Percentiles rank a stretch among this genome's conserved stretches.
Evolutionary conservation across 2,797 vertebrate genomes (phyloP).

Genomic region (Oreonectes daqikongensis): DNA sequence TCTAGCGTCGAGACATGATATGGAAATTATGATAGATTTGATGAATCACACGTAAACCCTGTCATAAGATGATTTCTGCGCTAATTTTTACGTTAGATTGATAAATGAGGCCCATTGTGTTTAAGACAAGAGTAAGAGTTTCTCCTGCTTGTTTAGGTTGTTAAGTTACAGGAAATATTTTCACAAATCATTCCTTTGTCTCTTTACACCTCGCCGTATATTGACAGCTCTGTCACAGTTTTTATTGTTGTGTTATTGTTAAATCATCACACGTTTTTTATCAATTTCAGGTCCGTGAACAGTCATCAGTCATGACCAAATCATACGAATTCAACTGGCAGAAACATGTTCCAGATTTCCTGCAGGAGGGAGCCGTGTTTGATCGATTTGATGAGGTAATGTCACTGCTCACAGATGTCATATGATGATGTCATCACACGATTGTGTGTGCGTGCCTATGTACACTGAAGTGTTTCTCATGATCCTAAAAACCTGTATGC

Average conservation of each 20-base stretch:
- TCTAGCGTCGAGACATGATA: too few relatives aligned
- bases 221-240: too few relatives aligned
- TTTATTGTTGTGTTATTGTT: neutral
- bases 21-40: too few relatives aligned
- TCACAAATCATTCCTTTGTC: too few relatives aligned
- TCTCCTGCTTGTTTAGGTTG: too few relatives aligned
- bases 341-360: slow-evolving; percentile 90
- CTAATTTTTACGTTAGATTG: too few relatives aligned
- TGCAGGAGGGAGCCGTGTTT: slow-evolving; percentile 93
- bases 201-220: too few relatives aligned
- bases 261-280: neutral
- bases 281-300: slow-evolving; percentile 74
- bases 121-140: too few relatives aligned
- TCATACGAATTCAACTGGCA: slow-evolving; percentile 99
- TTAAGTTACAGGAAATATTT: too few relatives aligned
- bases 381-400: slow-evolving; percentile 98
- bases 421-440: neutral
- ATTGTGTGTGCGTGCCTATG: neutral
- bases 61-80: too few relatives aligned
- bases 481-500: neutral
- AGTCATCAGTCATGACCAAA: slow-evolving; percentile 97
- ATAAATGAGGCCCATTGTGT: too few relatives aligned
- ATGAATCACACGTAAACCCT: too few relatives aligned
- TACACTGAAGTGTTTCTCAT: neutral
- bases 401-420: neutral